Conservation (phyloP, 1,140 invertebrate species). For the Drosophila mojavensis region DNA sequence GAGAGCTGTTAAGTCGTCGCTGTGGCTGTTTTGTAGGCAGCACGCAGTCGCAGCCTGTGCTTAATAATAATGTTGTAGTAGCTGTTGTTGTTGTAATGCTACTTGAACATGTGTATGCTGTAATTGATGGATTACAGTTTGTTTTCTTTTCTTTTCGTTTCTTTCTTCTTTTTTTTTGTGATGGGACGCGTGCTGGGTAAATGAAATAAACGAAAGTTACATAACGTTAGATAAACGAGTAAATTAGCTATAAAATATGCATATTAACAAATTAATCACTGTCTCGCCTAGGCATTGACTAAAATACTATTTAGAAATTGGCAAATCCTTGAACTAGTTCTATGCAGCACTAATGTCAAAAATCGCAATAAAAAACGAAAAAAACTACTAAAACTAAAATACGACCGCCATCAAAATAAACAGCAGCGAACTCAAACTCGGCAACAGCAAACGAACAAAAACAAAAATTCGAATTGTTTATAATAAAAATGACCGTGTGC, state of each 20-base stretch:
- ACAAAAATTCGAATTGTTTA: constrained; percentile 74
- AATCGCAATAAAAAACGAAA: constrained; percentile 55
- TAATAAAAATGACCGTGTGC: constrained; percentile 83
- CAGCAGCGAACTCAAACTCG: constrained; percentile 61
- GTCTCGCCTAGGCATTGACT: background rate
- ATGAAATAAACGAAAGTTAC: constrained; percentile 23
- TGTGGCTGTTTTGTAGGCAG: constrained; percentile 55
- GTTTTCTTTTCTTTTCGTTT: constrained; percentile 21
- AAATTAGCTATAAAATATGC: too few relatives aligned
- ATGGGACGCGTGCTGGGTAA: constrained; percentile 20
- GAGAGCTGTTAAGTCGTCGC: constrained; percentile 1
- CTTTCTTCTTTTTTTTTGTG: background rate
- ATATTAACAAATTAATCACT: constrained; percentile 2
- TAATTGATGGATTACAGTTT: constrained; percentile 79
- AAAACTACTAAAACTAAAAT: constrained; percentile 22
- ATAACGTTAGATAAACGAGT: constrained; percentile 5
- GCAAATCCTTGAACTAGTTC: constrained; percentile 78
- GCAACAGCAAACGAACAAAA: constrained; percentile 53
- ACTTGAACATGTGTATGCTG: constrained; percentile 47
- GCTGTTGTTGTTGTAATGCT: constrained; percentile 20
- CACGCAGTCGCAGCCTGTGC: constrained; percentile 73
- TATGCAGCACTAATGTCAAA: constrained; percentile 50
- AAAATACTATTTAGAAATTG: constrained; percentile 26
- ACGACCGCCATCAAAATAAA: constrained; percentile 65
- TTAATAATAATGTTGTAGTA: constrained; percentile 49